A percentile compares a stretch with the other conserved stretches of the same genome.
Evolutionary conservation across 2,888 invertebrate species (phyloP).

Genomic region (Entomobrya proxima): DNA sequence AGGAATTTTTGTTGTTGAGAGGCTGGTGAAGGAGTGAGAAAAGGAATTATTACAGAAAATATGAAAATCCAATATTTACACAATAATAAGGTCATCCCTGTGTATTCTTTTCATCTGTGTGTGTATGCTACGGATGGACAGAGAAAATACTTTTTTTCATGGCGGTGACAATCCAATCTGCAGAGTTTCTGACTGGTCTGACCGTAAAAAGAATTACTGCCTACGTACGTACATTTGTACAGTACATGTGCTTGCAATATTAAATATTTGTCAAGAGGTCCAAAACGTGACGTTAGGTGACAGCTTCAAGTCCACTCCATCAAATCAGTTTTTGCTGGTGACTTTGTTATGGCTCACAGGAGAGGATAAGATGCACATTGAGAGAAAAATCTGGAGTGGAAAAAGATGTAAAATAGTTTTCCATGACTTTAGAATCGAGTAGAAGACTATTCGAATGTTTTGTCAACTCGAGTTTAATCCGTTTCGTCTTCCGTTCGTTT

Average conservation of each 20-base stretch:
- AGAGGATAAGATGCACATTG: not conserved
- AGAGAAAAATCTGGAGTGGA: slow-evolving; percentile 16
- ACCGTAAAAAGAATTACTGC: not conserved
- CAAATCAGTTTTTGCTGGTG: slow-evolving; percentile 58
- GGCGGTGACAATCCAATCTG: slow-evolving; percentile 50
- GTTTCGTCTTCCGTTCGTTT: not conserved
- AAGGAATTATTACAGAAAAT: slow-evolving; percentile 4
- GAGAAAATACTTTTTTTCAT: not conserved
- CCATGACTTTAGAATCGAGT: slow-evolving; percentile 4
- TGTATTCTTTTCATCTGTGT: not conserved
- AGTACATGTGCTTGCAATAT: slow-evolving; percentile 5
- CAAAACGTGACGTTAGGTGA: slow-evolving; percentile 70
- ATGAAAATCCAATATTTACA: slow-evolving; percentile 56
- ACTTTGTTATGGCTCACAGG: slow-evolving; percentile 50
- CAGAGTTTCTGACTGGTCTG: not conserved
- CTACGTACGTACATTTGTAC: not conserved
- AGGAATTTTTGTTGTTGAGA: not conserved
- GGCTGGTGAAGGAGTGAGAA: not conserved
- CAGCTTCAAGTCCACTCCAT: slow-evolving; percentile 73
- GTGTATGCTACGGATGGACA: not conserved
- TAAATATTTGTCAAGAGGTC: slow-evolving; percentile 51
- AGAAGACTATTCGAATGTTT: not conserved
- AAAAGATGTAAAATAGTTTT: slow-evolving; percentile 29
- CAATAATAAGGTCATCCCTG: slow-evolving; percentile 52
- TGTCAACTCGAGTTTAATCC: slow-evolving; percentile 23